These are phyloP conservation scores for Camelus dromedarius DNA, from an alignment of 2,113 vertebrate species.

Conservation along the genomic window DNA sequence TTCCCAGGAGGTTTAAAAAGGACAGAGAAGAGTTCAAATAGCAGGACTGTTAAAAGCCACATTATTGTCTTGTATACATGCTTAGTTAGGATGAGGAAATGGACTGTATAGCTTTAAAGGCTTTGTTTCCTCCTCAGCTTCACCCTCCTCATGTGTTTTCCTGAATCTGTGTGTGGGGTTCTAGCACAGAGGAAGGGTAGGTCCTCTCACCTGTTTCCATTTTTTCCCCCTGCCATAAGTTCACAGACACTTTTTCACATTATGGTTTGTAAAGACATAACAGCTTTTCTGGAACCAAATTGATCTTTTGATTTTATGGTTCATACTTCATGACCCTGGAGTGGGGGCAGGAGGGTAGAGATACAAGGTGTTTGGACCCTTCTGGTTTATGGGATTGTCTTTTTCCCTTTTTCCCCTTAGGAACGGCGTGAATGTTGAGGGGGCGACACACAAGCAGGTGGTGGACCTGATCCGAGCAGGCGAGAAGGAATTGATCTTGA, in stretches of 20 bases:
- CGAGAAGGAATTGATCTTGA: constrained; percentile 96
- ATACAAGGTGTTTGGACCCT: constrained; percentile 54
- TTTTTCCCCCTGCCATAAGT: background rate
- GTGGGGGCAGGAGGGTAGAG: constrained; percentile 72
- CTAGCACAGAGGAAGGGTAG: background rate
- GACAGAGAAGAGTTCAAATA: constrained; percentile 5
- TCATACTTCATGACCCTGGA: constrained; percentile 36
- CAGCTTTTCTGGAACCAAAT: constrained; percentile 53
- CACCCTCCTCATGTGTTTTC: background rate
- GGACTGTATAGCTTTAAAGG: background rate
- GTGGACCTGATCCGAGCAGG: constrained; percentile 98
- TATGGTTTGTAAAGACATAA: constrained; percentile 35
- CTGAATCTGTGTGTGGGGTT: background rate
- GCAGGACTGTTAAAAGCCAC: background rate
- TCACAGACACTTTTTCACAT: constrained; percentile 15
- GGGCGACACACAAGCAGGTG: constrained; percentile 98
- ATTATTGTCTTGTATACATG: background rate
- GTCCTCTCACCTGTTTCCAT: constrained; percentile 13
- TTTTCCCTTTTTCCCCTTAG: constrained; percentile 81
- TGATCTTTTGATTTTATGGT: constrained; percentile 55
- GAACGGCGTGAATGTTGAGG: constrained; percentile 97
- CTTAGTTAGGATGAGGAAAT: constrained; percentile 10
- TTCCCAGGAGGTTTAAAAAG: background rate
- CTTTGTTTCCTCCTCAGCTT: constrained; percentile 23
- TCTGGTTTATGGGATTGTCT: constrained; percentile 73